Evolutionary conservation across 2,888 invertebrate species (phyloP), one percentile per base, ranked within the genome.

Genomic region (Beris chalybata): DNA sequence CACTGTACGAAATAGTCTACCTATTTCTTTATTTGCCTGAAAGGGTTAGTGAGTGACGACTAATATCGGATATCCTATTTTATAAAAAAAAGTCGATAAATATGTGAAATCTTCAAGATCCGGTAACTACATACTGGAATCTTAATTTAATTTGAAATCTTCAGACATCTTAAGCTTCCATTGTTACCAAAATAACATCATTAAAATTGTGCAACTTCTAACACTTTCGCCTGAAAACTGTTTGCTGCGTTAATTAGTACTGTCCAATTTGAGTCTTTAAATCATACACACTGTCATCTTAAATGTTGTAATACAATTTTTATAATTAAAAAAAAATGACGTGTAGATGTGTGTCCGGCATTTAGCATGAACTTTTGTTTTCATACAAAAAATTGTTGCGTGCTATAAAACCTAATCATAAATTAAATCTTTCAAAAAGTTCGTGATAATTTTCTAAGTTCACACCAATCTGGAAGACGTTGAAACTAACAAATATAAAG

Each of bases 361-460:
- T 11, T 22, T 30, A 12, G 52, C 52, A 5, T 11, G 12, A 22
- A 5, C 38, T 38, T 30, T 31, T 32, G 32, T 52, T 22, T 9
- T 11, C 15, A 30, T 22, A 6, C 32, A 6, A 2, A 13, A 50
- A 32, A 13, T 30, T n/a, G 48, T 59, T 44, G 59, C 59, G 59
- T 59, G 30, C 59, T 32, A 59, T 48, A 32, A 59, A 59, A 47
- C 48, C 13, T 50, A 13, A 59, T 13, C 50, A 5, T 59, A 32
- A 59, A 48, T 59, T 48, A 32, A n/a, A 47, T 12, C 58, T 22
- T 58, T 47, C 58, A 45, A 58, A 58, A 15, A 13, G 22, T 58
- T 45, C 31, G 58, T 58, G 58, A 47, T 58, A 58, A 47, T 29
- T 15, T 31, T 47, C 7, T 29, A n/a, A 44, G 2, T 2, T 12